A percentile compares a stretch with the other conserved stretches of the same genome.
These are phyloP conservation scores for Stramonita haemastoma DNA, from an alignment of 2,888 invertebrate species.

Conservation along the genomic window DNA sequence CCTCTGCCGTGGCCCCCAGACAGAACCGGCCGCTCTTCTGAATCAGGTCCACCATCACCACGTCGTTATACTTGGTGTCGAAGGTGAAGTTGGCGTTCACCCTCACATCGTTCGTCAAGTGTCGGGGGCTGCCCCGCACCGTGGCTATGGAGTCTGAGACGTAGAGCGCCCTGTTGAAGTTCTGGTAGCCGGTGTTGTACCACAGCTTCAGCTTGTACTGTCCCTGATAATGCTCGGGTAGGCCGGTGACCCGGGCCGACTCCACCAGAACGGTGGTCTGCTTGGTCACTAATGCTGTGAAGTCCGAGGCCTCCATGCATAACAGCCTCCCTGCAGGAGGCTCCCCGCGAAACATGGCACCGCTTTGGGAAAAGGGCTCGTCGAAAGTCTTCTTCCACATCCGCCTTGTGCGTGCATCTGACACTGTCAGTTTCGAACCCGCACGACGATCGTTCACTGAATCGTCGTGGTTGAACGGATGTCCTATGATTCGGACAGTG, in stretches of 20 bases:
- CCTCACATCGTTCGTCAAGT: slow-evolving; percentile 48
- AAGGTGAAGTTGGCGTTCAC: slow-evolving; percentile 52
- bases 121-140: slow-evolving; percentile 50
- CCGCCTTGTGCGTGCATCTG: slow-evolving; percentile 76
- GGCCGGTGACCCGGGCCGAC: slow-evolving; percentile 53
- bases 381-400: slow-evolving; percentile 77
- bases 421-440: slow-evolving; percentile 76
- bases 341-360: slow-evolving; percentile 79
- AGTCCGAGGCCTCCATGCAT: slow-evolving; percentile 66
- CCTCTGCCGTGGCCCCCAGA: slow-evolving; percentile 49
- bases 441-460: slow-evolving; percentile 77
- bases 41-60: slow-evolving; percentile 48
- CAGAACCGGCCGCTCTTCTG: slow-evolving; percentile 53
- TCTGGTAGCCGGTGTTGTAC: slow-evolving; percentile 56
- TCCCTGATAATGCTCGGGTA: slow-evolving; percentile 57
- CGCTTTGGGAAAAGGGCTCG: slow-evolving; percentile 76
- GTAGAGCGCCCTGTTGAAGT: slow-evolving; percentile 52
- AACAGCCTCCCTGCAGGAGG: slow-evolving; percentile 77
- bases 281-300: slow-evolving; percentile 65
- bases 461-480: slow-evolving; percentile 79
- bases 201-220: slow-evolving; percentile 68
- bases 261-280: slow-evolving; percentile 54
- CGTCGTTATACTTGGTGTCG: slow-evolving; percentile 56
- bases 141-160: slow-evolving; percentile 53
- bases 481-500: slow-evolving; percentile 57